Percentiles rank a stretch among this genome's conserved stretches.
Conservation (phyloP, 2,113 vertebrate species). For the Eurystomus gularis region DNA sequence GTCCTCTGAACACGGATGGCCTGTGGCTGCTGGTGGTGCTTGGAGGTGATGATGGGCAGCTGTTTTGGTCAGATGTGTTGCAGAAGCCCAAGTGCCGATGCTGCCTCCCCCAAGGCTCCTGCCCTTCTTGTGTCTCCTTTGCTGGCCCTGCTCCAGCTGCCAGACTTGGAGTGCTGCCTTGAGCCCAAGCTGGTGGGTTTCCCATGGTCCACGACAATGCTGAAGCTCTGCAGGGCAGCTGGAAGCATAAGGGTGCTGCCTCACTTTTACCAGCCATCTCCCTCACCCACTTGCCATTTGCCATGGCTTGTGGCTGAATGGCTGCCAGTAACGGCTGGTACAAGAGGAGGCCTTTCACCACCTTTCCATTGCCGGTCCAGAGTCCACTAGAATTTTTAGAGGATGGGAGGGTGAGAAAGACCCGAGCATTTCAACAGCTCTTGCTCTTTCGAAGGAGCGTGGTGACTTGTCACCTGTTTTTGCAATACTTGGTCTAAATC, state of each 20-base stretch:
- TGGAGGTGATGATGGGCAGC: neutral
- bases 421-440: accelerated
- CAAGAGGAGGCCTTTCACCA: neutral
- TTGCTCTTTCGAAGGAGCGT: neutral
- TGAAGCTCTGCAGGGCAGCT: neutral
- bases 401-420: neutral
- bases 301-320: accelerated
- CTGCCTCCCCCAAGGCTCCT: neutral
- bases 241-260: neutral
- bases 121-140: neutral
- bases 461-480: neutral
- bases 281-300: neutral
- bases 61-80: neutral
- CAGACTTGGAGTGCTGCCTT: accelerated
- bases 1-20: accelerated
- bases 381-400: neutral
- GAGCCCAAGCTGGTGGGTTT: neutral
- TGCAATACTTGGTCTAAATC: neutral
- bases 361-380: accelerated
- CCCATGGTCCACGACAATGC: accelerated
- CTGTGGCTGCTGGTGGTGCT: no score
- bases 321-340: neutral
- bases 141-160: neutral
- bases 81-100: accelerated
- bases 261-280: neutral